Evolutionary conservation across 1,140 invertebrate species (phyloP).

Genomic region (Trachelipus rathkii): DNA sequence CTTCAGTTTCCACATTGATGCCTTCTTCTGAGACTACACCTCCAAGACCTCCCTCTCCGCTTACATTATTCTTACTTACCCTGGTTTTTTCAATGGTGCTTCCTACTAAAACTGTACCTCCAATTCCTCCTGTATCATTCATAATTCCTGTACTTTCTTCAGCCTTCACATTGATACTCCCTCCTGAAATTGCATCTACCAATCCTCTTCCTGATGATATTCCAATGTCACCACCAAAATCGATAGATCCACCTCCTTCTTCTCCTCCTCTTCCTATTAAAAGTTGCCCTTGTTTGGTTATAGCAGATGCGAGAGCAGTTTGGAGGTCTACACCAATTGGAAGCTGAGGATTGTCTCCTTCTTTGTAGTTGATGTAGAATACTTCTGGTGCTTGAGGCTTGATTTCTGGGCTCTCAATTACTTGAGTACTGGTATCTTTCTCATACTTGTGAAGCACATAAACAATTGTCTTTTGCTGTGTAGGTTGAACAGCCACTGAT

Average conservation of each 20-base stretch:
- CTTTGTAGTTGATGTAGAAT: constrained; percentile 23
- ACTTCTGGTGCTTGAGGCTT: constrained; percentile 2
- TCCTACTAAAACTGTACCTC: no score
- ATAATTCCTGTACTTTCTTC: no score
- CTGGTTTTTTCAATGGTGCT: no score
- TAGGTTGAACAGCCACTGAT: constrained; percentile 34
- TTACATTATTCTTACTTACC: no score
- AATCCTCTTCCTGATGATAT: neutral
- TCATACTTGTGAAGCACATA: constrained; percentile 40
- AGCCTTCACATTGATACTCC: no score
- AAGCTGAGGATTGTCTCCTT: constrained; percentile 20
- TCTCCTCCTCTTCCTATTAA: neutral
- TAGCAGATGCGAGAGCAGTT: constrained; percentile 11
- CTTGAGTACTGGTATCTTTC: constrained; percentile 24
- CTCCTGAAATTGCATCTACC: neutral
- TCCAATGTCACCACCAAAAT: neutral
- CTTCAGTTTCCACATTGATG: no score
- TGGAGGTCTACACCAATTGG: constrained; percentile 16
- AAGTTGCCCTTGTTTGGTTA: neutral
- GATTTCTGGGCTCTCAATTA: constrained; percentile 33
- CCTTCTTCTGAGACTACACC: no score
- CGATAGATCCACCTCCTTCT: constrained; percentile 7
- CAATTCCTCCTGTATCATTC: no score
- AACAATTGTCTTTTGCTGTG: constrained; percentile 35
- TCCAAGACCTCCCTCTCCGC: no score